phyloP scores from a whole-genome alignment of 2,888 invertebrate species.

The Hemaris fuciformis region DNA sequence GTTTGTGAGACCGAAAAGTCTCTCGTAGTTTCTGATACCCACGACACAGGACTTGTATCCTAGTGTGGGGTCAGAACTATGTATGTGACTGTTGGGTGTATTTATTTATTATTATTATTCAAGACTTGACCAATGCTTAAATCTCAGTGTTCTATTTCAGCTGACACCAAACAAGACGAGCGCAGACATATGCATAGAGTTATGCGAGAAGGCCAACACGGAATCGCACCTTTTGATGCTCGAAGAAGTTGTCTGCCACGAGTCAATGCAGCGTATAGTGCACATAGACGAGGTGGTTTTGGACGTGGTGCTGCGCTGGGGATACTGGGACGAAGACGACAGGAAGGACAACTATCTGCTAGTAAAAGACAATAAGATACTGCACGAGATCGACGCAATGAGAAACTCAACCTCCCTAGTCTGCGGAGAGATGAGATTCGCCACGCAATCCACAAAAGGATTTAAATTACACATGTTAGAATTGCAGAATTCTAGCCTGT shows the following conservation, averaged over 20 bases:
- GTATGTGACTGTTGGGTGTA: no score
- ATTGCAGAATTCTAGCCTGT: constrained; percentile 88
- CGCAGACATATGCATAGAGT: constrained; percentile 87
- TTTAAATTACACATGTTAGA: constrained; percentile 91
- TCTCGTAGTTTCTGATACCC: no score
- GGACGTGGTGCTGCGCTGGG: constrained; percentile 89
- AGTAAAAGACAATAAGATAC: constrained; percentile 78
- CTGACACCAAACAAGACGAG: constrained; percentile 90
- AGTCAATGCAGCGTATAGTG: constrained; percentile 87
- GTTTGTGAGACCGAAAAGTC: no score
- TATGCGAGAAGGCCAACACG: constrained; percentile 83
- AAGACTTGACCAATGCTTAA: no score
- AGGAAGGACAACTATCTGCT: constrained; percentile 90
- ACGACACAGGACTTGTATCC: no score
- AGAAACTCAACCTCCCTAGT: constrained; percentile 83
- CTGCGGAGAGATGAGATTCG: constrained; percentile 90
- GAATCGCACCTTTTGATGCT: constrained; percentile 87
- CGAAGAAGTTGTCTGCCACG: constrained; percentile 90
- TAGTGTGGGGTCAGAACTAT: no score
- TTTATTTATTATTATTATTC: no score
- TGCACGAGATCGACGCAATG: constrained; percentile 73
- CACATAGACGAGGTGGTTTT: constrained; percentile 88
- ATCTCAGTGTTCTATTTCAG: no score
- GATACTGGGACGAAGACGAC: constrained; percentile 93
- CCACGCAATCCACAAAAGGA: constrained; percentile 86